These are phyloP conservation scores for Cotesia congregata DNA, from an alignment of 2,888 invertebrate genomes.

Conservation along the genomic window DNA sequence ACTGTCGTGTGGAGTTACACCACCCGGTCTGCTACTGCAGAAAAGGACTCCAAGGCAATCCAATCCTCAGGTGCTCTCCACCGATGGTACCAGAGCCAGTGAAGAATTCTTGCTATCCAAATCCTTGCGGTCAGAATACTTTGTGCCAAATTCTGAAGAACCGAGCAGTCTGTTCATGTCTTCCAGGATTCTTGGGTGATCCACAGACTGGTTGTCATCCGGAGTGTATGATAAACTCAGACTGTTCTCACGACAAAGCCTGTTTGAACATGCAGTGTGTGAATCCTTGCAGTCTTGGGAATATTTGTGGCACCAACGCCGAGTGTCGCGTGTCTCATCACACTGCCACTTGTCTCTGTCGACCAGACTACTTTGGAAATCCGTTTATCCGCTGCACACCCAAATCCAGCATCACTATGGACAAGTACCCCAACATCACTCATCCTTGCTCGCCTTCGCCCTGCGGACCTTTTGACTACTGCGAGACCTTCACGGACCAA, in stretches of 20 bases:
- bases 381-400: conserved; percentile 82
- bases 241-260: conserved; percentile 81
- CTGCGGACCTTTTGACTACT: conserved; percentile 79
- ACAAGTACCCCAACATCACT: conserved; percentile 72
- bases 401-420: conserved; percentile 62
- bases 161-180: conserved; percentile 83
- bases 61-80: conserved; percentile 80
- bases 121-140: conserved; percentile 85
- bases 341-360: conserved; percentile 85
- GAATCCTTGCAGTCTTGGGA: conserved; percentile 80
- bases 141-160: conserved; percentile 80
- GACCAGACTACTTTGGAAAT: conserved; percentile 84
- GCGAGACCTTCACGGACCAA: conserved; percentile 80
- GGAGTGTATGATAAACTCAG: conserved; percentile 87
- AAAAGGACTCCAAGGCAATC: conserved; percentile 82
- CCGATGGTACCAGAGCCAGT: conserved; percentile 72
- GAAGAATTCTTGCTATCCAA: conserved; percentile 80
- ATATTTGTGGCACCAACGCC: conserved; percentile 86
- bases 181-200: conserved; percentile 83
- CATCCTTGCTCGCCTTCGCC: conserved; percentile 84
- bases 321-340: conserved; percentile 85
- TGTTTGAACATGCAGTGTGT: conserved; percentile 83
- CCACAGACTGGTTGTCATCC: conserved; percentile 83
- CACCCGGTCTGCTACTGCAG: conserved; percentile 85
- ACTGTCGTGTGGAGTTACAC: conserved; percentile 83